Evolutionary conservation across 1,140 invertebrate genomes (phyloP), one percentile per base, ranked within the genome.

Genomic region (Sitodiplosis mosellana): DNA sequence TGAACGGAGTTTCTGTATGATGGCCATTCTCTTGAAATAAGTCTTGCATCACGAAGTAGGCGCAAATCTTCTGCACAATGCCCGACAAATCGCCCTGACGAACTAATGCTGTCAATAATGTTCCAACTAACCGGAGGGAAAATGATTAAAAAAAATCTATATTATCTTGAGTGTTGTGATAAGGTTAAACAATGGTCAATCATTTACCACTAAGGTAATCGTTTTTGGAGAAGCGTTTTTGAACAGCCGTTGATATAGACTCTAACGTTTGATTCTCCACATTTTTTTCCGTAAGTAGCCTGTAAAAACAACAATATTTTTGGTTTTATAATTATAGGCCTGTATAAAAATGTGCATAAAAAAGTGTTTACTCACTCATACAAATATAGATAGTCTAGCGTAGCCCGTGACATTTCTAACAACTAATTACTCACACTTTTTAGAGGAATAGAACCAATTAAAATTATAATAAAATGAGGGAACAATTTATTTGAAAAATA

Each of bases 91-190:
- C 48, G 20, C 42, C 42, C 8, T 49, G 27, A 19, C 48, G 41
- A 20, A 49, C 33, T 6, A 49, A 42, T 7, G 36, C n/a, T 5
- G 48, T 45, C 2, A 49, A n/a, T 15, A 49, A 40, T 12, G 48
- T 49, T 20, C 48, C 48, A 33, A 49, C 48, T 49, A 38, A n/a
- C n/a, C n/a, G n/a, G n/a, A n/a, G n/a, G n/a, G 2, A 40, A 47
- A 36, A 33, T 33, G 12, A 21, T 2, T 15, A 43, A 20, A 18
- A 40, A 15, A 40, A 40, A n/a, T n/a, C 6, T 18, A 15, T n/a
- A 15, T 18, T 15, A 40, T 15, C 14, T 6, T 18, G 14, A 6
- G 3, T 4, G 7, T 2, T 43, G 10, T 17, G 41, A 43, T 17
- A 11, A 20, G 11, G n/a, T n/a, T 19, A 42, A 18, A 19, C 19